Evolutionary conservation across 2,888 invertebrate genomes (phyloP).

Genomic region (Zaprionus bogoriensis): DNA sequence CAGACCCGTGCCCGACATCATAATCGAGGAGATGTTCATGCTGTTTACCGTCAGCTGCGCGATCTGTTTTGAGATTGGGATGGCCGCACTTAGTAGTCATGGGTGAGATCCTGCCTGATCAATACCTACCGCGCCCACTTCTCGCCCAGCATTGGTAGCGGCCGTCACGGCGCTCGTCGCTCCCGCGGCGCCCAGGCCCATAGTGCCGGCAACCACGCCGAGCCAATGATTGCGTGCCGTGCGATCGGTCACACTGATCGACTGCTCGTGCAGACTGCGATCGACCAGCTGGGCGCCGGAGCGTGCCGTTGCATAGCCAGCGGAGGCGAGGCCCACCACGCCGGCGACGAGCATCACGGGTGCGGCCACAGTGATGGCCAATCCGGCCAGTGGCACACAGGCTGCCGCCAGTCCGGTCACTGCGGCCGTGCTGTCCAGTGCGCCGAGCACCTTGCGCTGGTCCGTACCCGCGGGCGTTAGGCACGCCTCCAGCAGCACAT

Average conservation of each 20-base stretch:
- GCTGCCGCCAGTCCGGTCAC: constrained; percentile 63
- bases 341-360: constrained; percentile 65
- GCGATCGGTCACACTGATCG: constrained; percentile 65
- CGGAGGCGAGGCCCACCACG: constrained; percentile 56
- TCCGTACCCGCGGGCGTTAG: constrained; percentile 67
- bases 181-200: constrained; percentile 69
- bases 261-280: constrained; percentile 78
- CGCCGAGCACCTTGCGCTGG: constrained; percentile 26
- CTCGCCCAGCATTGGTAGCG: constrained; percentile 66
- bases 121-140: constrained; percentile 75
- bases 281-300: constrained; percentile 65
- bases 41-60: constrained; percentile 71
- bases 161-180: constrained; percentile 67
- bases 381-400: constrained; percentile 53
- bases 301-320: constrained; percentile 67
- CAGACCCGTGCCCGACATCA: constrained; percentile 77
- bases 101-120: no score
- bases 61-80: constrained; percentile 38
- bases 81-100: no score
- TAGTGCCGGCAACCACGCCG: constrained; percentile 64
- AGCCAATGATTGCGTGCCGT: constrained; percentile 77
- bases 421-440: constrained; percentile 58
- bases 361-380: constrained; percentile 57
- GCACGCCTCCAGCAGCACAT: constrained; percentile 62
- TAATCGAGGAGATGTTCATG: constrained; percentile 78